Evolutionary conservation across 2,113 vertebrate species (phyloP).

Genomic region (Thymallus thymallus): DNA sequence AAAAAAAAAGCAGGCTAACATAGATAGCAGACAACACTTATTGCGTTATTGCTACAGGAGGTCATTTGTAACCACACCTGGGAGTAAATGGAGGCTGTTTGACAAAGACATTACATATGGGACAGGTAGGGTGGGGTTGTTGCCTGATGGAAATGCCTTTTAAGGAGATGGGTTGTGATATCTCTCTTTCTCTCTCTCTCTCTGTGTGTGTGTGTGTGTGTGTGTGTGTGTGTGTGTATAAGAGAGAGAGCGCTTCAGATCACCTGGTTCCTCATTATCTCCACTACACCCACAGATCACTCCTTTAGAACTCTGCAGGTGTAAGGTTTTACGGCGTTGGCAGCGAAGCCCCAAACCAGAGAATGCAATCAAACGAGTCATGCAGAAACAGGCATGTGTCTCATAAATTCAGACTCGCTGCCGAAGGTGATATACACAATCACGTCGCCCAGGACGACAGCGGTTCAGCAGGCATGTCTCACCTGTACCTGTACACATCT

Average conservation of each 20-base stretch:
- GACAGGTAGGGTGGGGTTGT: slow-evolving; percentile 9
- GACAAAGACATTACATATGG: slow-evolving; percentile 50
- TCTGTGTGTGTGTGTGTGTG: neutral
- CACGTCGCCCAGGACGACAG: slow-evolving; percentile 31
- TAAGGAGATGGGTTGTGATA: neutral
- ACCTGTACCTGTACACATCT: slow-evolving; percentile 24
- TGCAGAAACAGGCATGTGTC: slow-evolving; percentile 68
- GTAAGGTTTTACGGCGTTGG: slow-evolving; percentile 67
- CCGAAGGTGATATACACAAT: slow-evolving; percentile 54
- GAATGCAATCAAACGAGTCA: slow-evolving; percentile 76
- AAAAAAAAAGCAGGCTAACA: slow-evolving; percentile 64
- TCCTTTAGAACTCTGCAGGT: slow-evolving; percentile 60
- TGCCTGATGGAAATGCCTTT: neutral
- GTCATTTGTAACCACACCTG: slow-evolving; percentile 67
- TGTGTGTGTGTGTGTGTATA: neutral
- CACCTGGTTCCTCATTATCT: neutral
- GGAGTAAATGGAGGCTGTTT: slow-evolving; percentile 53
- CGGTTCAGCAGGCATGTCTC: neutral
- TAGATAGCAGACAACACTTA: slow-evolving; percentile 72
- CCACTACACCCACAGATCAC: no score
- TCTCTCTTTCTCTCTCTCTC: neutral
- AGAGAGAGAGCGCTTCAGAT: neutral
- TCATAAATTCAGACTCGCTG: slow-evolving; percentile 64
- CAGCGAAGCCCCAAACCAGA: slow-evolving; percentile 53
- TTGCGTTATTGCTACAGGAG: slow-evolving; percentile 67